Evolutionary conservation across 1,140 invertebrate species (phyloP), one percentile per base, ranked within the genome.

Genomic region (Drosophila varians): DNA sequence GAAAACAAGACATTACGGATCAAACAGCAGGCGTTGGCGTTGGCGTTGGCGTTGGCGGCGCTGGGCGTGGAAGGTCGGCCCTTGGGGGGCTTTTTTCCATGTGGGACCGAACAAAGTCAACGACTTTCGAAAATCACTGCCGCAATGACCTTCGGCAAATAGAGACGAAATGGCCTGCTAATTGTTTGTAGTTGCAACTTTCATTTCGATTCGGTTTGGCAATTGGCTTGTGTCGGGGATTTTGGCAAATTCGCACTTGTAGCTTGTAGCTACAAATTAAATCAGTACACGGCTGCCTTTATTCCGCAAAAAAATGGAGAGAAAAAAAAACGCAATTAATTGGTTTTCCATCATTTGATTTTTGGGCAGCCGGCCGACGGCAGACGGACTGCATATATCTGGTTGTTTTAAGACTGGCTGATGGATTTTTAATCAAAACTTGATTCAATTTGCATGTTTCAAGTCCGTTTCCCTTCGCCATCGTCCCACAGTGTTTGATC

Each of bases 121-220:
- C 82, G 70, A 80, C 80, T 86, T 86, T 86, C 82, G 47, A 84
- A 86, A 77, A 62, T 69, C 31, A 69, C 36, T 64, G 61, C 57
- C 70, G 47, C 60, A 28, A 51, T 48, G 80, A 76, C 72, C 80
- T 79, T 84, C 58, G n/a, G 19, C 34, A 42, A 36, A 68, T 52
- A 36, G 54, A 47, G 56, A 42, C 26, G 58, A 74, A 61, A 54
- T 77, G 57, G 72, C 57, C 19, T 40, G 58, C 52, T 78, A 78
- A 78, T 78, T 78, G 62, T 43, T 77, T 26, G 42, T 60, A 51
- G 45, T 73, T 77, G 51, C 52, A 52, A 57, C 71, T 74, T 73
- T 73, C 58, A 54, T 54, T 55, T 72, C 47, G 68, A 66, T 66
- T 52, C 60, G 36, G 43, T 66, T 42, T 42, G 61, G 31, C 19